phyloP scores from a whole-genome alignment of 2,113 vertebrate genomes.

The Geococcyx californianus region DNA sequence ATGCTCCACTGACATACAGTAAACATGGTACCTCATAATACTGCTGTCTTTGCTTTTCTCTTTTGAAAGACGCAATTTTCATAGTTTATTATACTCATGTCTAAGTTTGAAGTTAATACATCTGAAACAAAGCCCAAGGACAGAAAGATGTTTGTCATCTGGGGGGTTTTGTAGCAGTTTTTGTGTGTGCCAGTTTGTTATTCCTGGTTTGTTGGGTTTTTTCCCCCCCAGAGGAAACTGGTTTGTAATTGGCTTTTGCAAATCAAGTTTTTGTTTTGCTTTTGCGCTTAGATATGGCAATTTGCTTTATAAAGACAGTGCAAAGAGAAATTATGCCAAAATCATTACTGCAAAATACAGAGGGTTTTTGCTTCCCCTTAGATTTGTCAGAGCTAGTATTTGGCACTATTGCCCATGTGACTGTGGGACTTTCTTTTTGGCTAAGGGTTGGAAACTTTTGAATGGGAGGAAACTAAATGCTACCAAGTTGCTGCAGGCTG shows the following conservation, averaged over 20 bases:
- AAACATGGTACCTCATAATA: background rate
- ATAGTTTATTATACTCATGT: rapidly evolving
- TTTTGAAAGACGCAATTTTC: background rate
- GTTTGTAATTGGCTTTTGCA: background rate
- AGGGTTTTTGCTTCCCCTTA: background rate
- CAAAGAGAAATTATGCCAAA: background rate
- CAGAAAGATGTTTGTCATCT: background rate
- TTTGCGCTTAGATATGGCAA: background rate
- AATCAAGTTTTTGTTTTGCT: background rate
- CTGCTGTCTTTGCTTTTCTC: background rate
- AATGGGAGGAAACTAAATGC: background rate
- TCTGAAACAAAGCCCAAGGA: background rate
- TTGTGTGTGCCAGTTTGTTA: background rate
- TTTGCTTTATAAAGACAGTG: background rate
- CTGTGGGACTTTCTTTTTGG: background rate
- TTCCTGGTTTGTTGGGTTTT: background rate
- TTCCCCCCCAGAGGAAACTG: background rate
- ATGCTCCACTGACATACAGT: rapidly evolving
- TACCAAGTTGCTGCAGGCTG: background rate
- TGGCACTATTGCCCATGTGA: background rate
- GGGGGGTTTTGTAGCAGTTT: background rate
- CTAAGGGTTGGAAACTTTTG: background rate
- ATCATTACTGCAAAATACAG: background rate
- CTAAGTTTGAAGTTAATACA: background rate
- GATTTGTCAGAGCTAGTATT: background rate